phyloP scores from a whole-genome alignment of 2,888 invertebrate genomes.

The Dermolepida albohirtum region DNA sequence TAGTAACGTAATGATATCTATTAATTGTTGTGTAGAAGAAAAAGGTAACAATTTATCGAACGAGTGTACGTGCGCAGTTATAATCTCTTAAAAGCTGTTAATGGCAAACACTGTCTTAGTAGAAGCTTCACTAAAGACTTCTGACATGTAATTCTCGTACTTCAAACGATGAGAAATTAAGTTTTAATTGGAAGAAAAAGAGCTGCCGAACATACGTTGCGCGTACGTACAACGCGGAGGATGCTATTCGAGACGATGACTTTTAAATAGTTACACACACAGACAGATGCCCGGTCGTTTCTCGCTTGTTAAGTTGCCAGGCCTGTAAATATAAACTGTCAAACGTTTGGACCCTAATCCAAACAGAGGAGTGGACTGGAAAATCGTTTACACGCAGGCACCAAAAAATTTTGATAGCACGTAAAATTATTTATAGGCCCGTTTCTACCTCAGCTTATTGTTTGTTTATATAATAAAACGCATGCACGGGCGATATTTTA shows the following conservation, averaged over 20 bases:
- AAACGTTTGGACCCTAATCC: constrained; percentile 49
- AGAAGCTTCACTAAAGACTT: constrained; percentile 13
- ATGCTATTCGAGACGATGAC: constrained; percentile 44
- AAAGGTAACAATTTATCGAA: no score
- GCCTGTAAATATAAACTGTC: constrained; percentile 49
- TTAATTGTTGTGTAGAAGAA: no score
- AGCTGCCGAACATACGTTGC: constrained; percentile 14
- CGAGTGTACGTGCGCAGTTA: no score
- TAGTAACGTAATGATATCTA: no score
- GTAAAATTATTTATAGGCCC: constrained; percentile 40
- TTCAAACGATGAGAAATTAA: constrained; percentile 36
- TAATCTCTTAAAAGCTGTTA: no score
- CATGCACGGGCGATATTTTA: constrained; percentile 20
- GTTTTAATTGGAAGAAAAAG: constrained; percentile 26
- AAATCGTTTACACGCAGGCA: constrained; percentile 45
- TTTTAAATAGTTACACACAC: constrained; percentile 44
- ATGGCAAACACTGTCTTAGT: no score
- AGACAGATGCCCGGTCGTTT: constrained; percentile 47
- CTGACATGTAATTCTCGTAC: constrained; percentile 34
- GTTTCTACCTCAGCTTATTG: constrained; percentile 25
- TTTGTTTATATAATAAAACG: constrained; percentile 31
- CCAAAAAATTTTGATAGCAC: constrained; percentile 44
- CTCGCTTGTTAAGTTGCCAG: constrained; percentile 48
- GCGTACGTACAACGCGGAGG: constrained; percentile 8
- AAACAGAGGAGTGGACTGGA: constrained; percentile 47